Evolutionary conservation across 2,113 vertebrate species (phyloP), one percentile per base, ranked within the genome.

Genomic region (Tenebrosternarchus preto): DNA sequence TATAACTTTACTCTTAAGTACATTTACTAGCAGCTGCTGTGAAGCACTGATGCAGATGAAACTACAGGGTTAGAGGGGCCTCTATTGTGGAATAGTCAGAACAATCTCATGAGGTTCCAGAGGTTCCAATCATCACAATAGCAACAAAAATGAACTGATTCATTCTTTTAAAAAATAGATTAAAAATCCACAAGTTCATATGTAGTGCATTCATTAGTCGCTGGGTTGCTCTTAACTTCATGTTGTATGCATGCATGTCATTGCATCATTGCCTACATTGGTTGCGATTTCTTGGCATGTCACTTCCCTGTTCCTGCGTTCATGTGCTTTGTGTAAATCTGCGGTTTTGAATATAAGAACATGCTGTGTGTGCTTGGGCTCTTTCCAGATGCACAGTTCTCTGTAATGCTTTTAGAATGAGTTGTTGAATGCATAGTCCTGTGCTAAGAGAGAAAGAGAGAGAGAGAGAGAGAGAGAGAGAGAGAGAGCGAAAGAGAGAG

Each of bases 171-270:
- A n/a, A n/a, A n/a, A n/a, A n/a, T n/a, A n/a, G 70, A 74, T 75
- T 6, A 57, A 67, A 66, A 57, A 67, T 80, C 11, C 70, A 80
- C 71, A 74, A 56, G 60, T 70, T 80, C 78, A 80, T 43, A 74
- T 73, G 70, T 63, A 3, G 19, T 39, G 71, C 36, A 50, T 11
- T 31, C 22, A 63, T 31, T 17, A 6, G 57, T 72, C 56, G 72
- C 36, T 70, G 77, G 24, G 67, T 46, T 36, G 29, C 60, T 27
- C 27, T 67, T 80, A 33, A 27, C 25, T 46, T 25, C 0, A 17
- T 60, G 60, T 25, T 56, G 60, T 46, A 59, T 72, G 25, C 24
- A 24, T 39, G 36, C 64, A 3, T 76, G 29, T 60, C 60, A 43
- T 68, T 7, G 33, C 11, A 22, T 61, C 24, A 7, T 20, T 0